Base-by-base conservation (phyloP, 2,113 vertebrate genomes). In the Abramis brama region DNA sequence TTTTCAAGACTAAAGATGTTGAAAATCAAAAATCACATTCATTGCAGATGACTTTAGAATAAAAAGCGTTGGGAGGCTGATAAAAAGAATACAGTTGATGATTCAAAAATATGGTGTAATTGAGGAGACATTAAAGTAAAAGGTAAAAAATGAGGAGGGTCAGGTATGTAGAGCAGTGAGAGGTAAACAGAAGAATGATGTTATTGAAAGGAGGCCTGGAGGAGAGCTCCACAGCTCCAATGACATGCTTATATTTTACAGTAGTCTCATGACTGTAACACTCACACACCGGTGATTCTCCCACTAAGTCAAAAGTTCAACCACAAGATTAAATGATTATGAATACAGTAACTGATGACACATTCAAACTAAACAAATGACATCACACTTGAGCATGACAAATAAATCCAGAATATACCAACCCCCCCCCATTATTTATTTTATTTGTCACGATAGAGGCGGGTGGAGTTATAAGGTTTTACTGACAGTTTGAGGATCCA, bases 221-320 rank as follows among this genome's bases (percentile, higher is more conserved):
- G 57, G 23, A 80, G 36, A 79, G 27, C n/a, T 79, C 30, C 19
- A 39, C 10, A 59, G 23, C 27, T 57, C 11, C 30, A 33, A 59
- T 59, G 55, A 79, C 21, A 77, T 39, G 76, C 52, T 57, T 36
- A 78, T 57, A 36, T 77, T 77, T 57, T 78, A 78, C 77, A 79
- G 30, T 39, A 23, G 30, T 33, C 52, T 59, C 27, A 60, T 43
- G 52, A 79, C 36, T 59, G 5, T 8, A 43, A 4, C 21, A 60
- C 19, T 17, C 23, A 78, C 30, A 33, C 50, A 60, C 17, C 4
- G 3, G 2, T 36, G 50, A 33, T 55, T 77, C 25, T 77, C 8
- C 50, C 17, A 21, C 27, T 21, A 11, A 57, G 30, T 78, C 19
- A 78, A 78, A 78, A 78, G 50, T 78, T 78, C 75, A 78, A 23